phyloP scores from a whole-genome alignment of 2,888 invertebrate species.

The Leptopilina syphax region DNA sequence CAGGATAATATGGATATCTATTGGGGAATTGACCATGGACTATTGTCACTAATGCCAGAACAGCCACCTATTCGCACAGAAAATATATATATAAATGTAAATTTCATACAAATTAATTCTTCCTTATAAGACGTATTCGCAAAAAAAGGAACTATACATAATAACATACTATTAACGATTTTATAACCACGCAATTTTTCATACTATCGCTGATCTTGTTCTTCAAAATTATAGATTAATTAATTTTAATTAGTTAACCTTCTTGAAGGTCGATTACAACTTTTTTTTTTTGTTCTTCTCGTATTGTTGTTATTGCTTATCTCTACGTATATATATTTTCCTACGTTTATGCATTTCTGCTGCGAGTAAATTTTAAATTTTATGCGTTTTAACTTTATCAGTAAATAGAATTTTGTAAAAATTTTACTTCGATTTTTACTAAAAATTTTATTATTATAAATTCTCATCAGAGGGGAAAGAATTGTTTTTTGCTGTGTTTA shows the following conservation, averaged over 20 bases:
- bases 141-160: background rate
- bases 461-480: too few species aligned
- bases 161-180: background rate
- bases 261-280: background rate
- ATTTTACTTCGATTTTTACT: too few species aligned
- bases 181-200: background rate
- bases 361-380: background rate
- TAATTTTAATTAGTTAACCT: background rate
- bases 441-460: too few species aligned
- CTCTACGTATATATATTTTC: background rate
- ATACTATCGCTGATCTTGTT: background rate
- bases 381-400: background rate
- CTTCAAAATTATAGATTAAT: slow-evolving; percentile 7
- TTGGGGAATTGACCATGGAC: slow-evolving; percentile 49
- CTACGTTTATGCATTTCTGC: background rate
- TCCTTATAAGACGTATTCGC: background rate
- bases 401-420: background rate
- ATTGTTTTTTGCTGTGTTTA: too few species aligned
- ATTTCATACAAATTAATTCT: slow-evolving; percentile 5
- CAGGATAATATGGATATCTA: slow-evolving; percentile 35
- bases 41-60: slow-evolving; percentile 49
- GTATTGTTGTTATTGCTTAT: background rate
- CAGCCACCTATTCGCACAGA: slow-evolving; percentile 45
- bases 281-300: background rate
- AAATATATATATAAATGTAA: slow-evolving; percentile 5